Percentiles rank a stretch among this genome's conserved stretches.
Evolutionary conservation across 2,797 vertebrate species (phyloP).

Genomic region (Myiothlypis chrysogaster): DNA sequence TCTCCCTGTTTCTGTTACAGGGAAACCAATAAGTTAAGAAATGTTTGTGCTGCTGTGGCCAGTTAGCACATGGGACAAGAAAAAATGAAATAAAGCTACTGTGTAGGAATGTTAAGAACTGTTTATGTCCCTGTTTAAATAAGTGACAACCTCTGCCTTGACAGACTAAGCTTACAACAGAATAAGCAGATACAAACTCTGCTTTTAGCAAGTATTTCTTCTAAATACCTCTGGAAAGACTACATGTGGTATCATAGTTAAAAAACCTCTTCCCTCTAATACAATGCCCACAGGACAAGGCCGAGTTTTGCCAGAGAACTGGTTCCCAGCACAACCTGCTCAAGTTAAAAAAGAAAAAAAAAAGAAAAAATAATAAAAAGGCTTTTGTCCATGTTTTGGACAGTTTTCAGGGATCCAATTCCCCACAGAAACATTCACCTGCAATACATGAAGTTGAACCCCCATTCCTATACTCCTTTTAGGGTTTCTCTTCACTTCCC

Average conservation of each 20-base stretch:
- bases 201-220: conserved; percentile 1
- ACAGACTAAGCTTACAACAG: conserved; percentile 1
- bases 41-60: conserved; percentile 1
- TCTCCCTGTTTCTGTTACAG: background rate
- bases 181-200: background rate
- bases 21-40: background rate
- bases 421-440: background rate
- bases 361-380: background rate
- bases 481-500: background rate
- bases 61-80: background rate
- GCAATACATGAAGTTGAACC: background rate
- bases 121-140: conserved; percentile 23
- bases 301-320: background rate
- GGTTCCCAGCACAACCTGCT: conserved; percentile 39
- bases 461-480: background rate
- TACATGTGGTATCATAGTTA: background rate
- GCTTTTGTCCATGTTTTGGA: background rate
- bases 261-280: background rate
- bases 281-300: conserved; percentile 43
- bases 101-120: conserved; percentile 53
- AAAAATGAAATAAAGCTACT: background rate
- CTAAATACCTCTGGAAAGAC: background rate
- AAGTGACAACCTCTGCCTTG: background rate
- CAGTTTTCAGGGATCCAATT: background rate
- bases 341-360: background rate